Conservation (phyloP, 2,113 vertebrate species). For the Aspidoscelis tigris region DNA sequence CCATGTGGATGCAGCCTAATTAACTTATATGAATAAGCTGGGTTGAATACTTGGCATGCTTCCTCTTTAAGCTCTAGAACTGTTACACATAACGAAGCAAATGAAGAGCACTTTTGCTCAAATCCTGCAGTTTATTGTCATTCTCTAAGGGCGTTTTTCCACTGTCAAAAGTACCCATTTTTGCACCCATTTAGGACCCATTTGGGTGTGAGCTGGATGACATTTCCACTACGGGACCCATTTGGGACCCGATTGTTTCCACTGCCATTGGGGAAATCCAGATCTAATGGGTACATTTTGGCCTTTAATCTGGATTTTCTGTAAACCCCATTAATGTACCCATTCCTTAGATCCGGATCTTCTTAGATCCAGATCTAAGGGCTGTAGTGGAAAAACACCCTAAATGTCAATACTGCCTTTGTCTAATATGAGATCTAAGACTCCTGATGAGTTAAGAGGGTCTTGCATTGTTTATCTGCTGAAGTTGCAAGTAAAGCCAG, state of each 20-base stretch:
- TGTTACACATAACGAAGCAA: conserved; percentile 5
- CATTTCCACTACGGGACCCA: too few relatives aligned
- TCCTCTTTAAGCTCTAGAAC: background rate
- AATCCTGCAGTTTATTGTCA: conserved; percentile 8
- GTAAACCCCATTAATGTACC: too few relatives aligned
- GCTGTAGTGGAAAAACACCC: too few relatives aligned
- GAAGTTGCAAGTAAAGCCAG: conserved; percentile 55
- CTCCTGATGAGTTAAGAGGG: conserved; percentile 36
- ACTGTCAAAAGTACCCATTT: too few relatives aligned
- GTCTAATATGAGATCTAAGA: background rate
- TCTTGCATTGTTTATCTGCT: background rate
- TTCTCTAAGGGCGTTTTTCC: background rate
- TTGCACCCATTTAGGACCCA: too few relatives aligned
- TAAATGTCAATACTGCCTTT: background rate
- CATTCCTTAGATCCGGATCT: too few relatives aligned
- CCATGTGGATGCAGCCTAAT: conserved; percentile 33
- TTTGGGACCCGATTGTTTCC: too few relatives aligned
- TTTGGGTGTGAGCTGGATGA: too few relatives aligned
- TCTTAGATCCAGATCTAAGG: too few relatives aligned
- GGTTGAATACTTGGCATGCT: conserved; percentile 3
- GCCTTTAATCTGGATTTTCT: too few relatives aligned
- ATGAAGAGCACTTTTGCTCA: background rate
- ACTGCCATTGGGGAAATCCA: too few relatives aligned
- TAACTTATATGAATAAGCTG: conserved; percentile 53
- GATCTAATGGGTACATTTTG: too few relatives aligned